Evolutionary conservation across 53 echinoderm and acorn worm species (phyloP).

Genomic region (Hippasteria phrygiana): DNA sequence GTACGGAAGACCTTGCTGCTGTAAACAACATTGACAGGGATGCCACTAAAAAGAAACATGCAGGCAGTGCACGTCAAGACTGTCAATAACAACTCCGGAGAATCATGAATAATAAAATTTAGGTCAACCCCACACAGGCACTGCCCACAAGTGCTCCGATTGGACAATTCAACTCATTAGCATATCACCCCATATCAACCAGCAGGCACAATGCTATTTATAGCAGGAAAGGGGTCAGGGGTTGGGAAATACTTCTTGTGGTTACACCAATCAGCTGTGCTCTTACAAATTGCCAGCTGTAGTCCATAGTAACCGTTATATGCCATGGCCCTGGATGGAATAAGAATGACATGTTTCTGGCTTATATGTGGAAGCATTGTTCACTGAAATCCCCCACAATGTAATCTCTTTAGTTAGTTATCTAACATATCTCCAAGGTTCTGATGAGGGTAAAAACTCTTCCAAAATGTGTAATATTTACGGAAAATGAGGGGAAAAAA

Average conservation of each 20-base stretch:
- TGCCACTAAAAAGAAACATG: background rate
- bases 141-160: constrained; percentile 14
- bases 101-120: constrained; percentile 46
- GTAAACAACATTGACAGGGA: background rate
- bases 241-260: constrained; percentile 66
- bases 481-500: no score
- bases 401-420: no score
- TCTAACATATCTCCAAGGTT: no score
- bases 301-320: constrained; percentile 43
- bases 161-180: constrained; percentile 53
- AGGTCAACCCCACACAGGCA: constrained; percentile 35
- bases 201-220: constrained; percentile 50
- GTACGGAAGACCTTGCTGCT: no score
- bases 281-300: constrained; percentile 50
- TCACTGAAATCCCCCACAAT: no score
- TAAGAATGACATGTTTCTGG: background rate
- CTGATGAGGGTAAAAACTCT: no score
- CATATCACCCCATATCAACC: constrained; percentile 69
- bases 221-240: constrained; percentile 44
- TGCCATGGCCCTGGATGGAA: background rate
- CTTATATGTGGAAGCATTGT: no score
- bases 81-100: constrained; percentile 14
- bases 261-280: constrained; percentile 68
- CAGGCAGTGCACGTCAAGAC: background rate
- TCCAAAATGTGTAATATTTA: no score